Evolutionary conservation across 53 echinoderm and acorn worm genomes (phyloP), one percentile per base, ranked within the genome.

Genomic region (Glandiceps talaboti): DNA sequence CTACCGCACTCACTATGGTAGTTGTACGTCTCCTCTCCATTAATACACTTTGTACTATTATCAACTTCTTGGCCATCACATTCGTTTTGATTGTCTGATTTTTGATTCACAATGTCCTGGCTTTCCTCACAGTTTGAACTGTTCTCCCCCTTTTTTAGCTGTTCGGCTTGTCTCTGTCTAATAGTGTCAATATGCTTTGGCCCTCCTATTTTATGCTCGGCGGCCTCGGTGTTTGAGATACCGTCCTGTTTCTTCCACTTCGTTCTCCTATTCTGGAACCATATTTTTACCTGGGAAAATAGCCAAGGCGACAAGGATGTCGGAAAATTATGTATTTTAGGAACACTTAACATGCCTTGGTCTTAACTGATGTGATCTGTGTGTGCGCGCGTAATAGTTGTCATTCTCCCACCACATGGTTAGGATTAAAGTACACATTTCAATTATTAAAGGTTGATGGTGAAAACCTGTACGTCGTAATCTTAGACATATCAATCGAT

Each of bases 181-280:
- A 97, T 91, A 0, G 97, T 93, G 74, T 97, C 97, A 32, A 97
- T 93, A 77, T 97, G 97, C 75, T 88, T 89, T 27, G 97, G 97
- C 31, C 97, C 97, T 33, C 97, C 97, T 25, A 97, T 97, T 76
- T 97, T 97, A 78, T 97, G 97, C 84, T 97, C 97, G 26, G 97
- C 97, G 1, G 97, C 97, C 78, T 97, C 97, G 30, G 97, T 91
- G 88, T 97, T 97, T n/a, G 97, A 97, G 32, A 97, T 97, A 76
- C 97, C 97, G 79, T 97, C 97, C 83, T 90, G 91, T 74, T 97
- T 97, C 86, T 97, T 97, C 97, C 97, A 97, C 79, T 97, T 97
- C 29, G 97, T 97, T 14, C 97, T 81, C 30, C 97, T 79, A 80
- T 97, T 97, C 80, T 97, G 97, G 83, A 97, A 97, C 97, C 97